Evolutionary conservation across 2,888 invertebrate genomes (phyloP), one percentile per base, ranked within the genome.

Genomic region (Lepidochitona cinerea): DNA sequence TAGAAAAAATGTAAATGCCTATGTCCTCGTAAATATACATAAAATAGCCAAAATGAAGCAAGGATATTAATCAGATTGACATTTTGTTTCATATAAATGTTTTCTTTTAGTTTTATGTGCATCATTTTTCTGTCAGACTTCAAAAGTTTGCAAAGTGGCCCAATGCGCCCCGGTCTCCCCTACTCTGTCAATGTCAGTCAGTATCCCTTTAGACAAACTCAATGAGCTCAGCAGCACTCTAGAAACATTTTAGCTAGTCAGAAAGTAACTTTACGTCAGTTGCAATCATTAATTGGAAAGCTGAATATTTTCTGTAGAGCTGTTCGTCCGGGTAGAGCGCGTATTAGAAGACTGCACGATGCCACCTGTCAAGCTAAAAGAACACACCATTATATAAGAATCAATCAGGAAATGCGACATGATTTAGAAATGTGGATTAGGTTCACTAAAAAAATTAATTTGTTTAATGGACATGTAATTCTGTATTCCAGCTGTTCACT

Each of bases 231-330:
- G 70, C 18, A 59, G 41, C 4, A 37, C 23, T n/a, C 29, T 68
- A 4, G 4, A 18, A n/a, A 5, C 23, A 2, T 26, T 14, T 32
- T 66, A 54, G 12, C 12, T 18, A 35, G 49, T 7, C 73, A 72
- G 32, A 69, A 69, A 37, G 32, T 73, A 0, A 68, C 54, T 6
- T 36, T 75, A 37, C 53, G 49, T 23, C 32, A 73, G 7, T 52
- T 75, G n/a, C 75, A 77, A 36, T 67, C 66, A 32, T 14, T 73
- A 29, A 53, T 64, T 5, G 73, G 75, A 9, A 59, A 64, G 33
- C 70, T 73, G 9, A 68, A 75, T 36, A 75, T 75, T 66, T 53
- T 49, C 2, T 64, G 64, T 49, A 69, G 37, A 69, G 73, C 71
- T 14, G 36, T 71, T 32, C 66, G 66, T 6, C 49, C 71, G 7